These are phyloP conservation scores for Phengaris arion DNA, from an alignment of 2,888 invertebrate species.

Conservation along the genomic window DNA sequence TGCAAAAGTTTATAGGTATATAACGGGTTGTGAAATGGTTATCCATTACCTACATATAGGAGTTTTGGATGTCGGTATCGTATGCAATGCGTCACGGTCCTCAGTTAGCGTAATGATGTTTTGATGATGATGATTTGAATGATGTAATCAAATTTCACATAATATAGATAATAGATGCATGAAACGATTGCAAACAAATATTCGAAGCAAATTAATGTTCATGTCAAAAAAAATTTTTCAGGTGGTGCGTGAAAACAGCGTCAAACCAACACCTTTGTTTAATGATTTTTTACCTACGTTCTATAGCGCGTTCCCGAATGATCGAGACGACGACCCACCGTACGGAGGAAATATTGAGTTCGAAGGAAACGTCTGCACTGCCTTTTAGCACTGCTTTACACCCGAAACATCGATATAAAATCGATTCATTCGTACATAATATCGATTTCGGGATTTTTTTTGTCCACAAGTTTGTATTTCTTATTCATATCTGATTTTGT, in stretches of 20 bases:
- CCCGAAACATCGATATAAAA: neutral
- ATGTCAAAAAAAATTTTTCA: constrained; percentile 41
- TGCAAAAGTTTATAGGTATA: too few relatives aligned
- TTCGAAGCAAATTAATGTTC: neutral
- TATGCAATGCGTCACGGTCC: too few relatives aligned
- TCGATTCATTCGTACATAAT: neutral
- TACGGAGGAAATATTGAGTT: constrained; percentile 61
- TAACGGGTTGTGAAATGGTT: too few relatives aligned
- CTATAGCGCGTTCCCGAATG: constrained; percentile 64
- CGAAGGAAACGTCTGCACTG: constrained; percentile 69
- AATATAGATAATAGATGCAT: too few relatives aligned
- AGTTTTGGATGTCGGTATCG: too few relatives aligned
- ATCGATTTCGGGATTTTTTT: neutral
- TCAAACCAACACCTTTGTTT: constrained; percentile 61
- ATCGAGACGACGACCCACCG: constrained; percentile 46
- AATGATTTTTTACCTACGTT: constrained; percentile 71
- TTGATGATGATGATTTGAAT: too few relatives aligned
- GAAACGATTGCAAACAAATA: too few relatives aligned
- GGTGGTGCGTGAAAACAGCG: constrained; percentile 64
- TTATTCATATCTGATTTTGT: neutral
- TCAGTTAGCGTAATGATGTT: too few relatives aligned
- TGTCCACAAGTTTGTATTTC: neutral
- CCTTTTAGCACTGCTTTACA: constrained; percentile 51
- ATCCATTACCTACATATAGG: too few relatives aligned
- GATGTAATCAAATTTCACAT: too few relatives aligned